Conservation (phyloP, 2,113 vertebrate genomes). For the Setophaga coronata region DNA sequence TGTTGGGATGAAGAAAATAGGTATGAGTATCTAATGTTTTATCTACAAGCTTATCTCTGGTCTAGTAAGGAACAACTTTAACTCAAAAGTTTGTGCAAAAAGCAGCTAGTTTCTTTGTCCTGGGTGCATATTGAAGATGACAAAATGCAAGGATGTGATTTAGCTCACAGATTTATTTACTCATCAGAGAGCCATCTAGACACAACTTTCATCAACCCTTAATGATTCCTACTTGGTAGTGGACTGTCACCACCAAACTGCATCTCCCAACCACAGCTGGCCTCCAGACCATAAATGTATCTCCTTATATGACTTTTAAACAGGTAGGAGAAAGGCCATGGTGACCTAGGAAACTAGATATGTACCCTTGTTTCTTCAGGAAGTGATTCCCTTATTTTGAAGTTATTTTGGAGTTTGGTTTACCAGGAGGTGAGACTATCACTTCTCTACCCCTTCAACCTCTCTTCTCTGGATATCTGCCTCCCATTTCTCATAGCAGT, state of each 20-base stretch:
- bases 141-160: not conserved
- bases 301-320: not conserved
- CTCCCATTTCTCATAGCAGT: not conserved
- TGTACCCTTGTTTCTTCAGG: not conserved
- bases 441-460: not conserved
- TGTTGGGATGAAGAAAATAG: not conserved
- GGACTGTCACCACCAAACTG: not conserved
- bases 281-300: not conserved
- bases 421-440: not conserved
- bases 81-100: not conserved
- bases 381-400: not conserved
- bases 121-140: accelerated
- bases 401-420: not conserved
- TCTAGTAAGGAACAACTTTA: not conserved
- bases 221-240: not conserved
- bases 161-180: not conserved
- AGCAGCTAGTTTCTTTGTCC: not conserved
- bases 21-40: not conserved
- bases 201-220: not conserved
- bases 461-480: not conserved
- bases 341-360: not conserved
- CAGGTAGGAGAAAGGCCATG: not conserved
- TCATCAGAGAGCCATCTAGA: not conserved
- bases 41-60: not conserved
- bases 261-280: not conserved